Evolutionary conservation across 1,140 invertebrate genomes (phyloP).

Genomic region (Apolygus lucorum): DNA sequence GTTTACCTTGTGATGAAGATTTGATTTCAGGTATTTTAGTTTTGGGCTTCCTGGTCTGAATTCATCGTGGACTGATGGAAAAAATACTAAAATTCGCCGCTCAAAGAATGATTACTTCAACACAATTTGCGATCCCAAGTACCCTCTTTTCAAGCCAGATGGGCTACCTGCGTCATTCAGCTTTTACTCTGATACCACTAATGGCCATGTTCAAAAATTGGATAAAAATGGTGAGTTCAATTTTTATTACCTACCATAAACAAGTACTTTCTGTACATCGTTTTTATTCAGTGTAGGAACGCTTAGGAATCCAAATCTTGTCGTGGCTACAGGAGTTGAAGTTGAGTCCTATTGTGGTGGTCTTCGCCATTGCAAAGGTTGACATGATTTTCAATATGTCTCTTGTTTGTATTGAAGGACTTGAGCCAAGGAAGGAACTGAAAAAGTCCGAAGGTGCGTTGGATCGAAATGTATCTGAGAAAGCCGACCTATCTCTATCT

Average conservation of each 20-base stretch:
- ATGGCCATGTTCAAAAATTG: too few relatives aligned
- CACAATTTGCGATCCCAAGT: conserved; percentile 66
- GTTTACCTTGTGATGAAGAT: conserved; percentile 5
- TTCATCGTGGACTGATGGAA: conserved; percentile 37
- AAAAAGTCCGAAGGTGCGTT: not conserved
- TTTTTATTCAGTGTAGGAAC: too few relatives aligned
- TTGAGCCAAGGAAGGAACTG: not conserved
- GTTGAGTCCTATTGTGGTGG: too few relatives aligned
- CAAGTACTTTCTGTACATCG: too few relatives aligned
- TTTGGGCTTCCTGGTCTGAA: conserved; percentile 40
- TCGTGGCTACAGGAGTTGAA: too few relatives aligned
- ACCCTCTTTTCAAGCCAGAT: conserved; percentile 62
- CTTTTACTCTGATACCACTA: conserved; percentile 38
- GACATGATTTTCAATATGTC: too few relatives aligned
- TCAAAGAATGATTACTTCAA: conserved; percentile 40
- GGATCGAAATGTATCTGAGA: not conserved
- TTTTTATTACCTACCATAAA: too few relatives aligned
- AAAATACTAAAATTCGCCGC: not conserved
- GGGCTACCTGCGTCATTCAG: conserved; percentile 54
- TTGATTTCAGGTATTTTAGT: conserved; percentile 37
- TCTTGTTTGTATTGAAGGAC: too few relatives aligned
- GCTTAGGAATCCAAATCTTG: too few relatives aligned
- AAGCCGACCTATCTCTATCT: not conserved
- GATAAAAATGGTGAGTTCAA: too few relatives aligned
- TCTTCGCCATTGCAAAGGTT: too few relatives aligned